These are phyloP conservation scores for Meloidogyne floridensis DNA, from an alignment of 1,140 invertebrate species.

Conservation along the genomic window DNA sequence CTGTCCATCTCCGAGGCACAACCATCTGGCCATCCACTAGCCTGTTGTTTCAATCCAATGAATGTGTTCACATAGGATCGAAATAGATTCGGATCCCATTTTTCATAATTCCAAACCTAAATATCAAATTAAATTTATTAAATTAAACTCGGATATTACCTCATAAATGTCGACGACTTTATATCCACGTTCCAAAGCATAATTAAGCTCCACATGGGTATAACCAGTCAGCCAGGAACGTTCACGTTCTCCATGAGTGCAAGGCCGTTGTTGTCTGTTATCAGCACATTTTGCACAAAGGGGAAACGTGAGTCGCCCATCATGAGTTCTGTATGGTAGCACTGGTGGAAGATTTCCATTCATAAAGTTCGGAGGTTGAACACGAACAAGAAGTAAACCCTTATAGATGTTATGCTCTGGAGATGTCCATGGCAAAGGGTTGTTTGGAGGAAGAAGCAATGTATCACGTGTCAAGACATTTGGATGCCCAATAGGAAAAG, in stretches of 20 bases:
- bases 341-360: background rate
- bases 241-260: background rate
- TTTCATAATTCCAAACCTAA: slow-evolving; percentile 9
- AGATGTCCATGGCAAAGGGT: background rate
- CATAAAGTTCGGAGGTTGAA: background rate
- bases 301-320: slow-evolving; percentile 14
- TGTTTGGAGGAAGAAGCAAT: background rate
- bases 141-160: no score
- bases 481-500: no score
- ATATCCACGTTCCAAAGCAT: no score
- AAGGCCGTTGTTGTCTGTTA: background rate
- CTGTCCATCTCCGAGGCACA: background rate
- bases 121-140: background rate
- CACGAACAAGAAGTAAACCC: slow-evolving; percentile 7
- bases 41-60: background rate
- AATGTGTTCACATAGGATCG: no score
- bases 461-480: no score
- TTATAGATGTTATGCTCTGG: background rate
- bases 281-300: slow-evolving; percentile 1
- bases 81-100: no score
- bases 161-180: slow-evolving; percentile 1
- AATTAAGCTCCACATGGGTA: no score
- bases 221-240: no score
- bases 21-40: background rate
- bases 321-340: background rate